Evolutionary conservation across 2,888 invertebrate species (phyloP).

Genomic region (Xanthia icteritia): DNA sequence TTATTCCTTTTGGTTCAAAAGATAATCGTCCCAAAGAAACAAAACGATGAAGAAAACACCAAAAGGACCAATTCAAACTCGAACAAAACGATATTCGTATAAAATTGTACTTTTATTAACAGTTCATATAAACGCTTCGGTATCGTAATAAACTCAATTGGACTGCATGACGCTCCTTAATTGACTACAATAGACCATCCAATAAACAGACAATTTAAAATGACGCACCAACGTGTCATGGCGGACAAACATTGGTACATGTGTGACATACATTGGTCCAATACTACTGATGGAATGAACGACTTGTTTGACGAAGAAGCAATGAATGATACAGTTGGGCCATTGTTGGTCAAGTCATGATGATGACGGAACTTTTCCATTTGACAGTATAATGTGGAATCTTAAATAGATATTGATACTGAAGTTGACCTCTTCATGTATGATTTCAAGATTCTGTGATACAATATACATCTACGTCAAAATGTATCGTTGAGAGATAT

Average conservation of each 20-base stretch:
- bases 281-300: too few species aligned
- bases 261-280: constrained; percentile 13
- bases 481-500: background rate
- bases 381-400: constrained; percentile 43
- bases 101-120: constrained; percentile 69
- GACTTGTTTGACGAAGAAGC: background rate
- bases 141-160: constrained; percentile 84
- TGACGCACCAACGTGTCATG: constrained; percentile 32
- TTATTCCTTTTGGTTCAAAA: background rate
- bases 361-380: constrained; percentile 39
- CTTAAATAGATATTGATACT: constrained; percentile 64
- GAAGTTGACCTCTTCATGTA: constrained; percentile 57
- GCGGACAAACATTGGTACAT: constrained; percentile 32
- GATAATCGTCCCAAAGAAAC: background rate
- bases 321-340: constrained; percentile 14
- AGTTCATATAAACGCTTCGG: constrained; percentile 50
- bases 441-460: constrained; percentile 58
- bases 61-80: constrained; percentile 1
- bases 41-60: background rate
- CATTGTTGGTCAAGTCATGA: constrained; percentile 25
- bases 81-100: constrained; percentile 32
- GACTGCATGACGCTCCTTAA: constrained; percentile 81
- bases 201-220: constrained; percentile 68
- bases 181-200: constrained; percentile 81
- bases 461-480: background rate